Percentiles rank a stretch among this genome's conserved stretches.
Evolutionary conservation across 2,888 invertebrate genomes (phyloP).

Genomic region (Volucella inanis): DNA sequence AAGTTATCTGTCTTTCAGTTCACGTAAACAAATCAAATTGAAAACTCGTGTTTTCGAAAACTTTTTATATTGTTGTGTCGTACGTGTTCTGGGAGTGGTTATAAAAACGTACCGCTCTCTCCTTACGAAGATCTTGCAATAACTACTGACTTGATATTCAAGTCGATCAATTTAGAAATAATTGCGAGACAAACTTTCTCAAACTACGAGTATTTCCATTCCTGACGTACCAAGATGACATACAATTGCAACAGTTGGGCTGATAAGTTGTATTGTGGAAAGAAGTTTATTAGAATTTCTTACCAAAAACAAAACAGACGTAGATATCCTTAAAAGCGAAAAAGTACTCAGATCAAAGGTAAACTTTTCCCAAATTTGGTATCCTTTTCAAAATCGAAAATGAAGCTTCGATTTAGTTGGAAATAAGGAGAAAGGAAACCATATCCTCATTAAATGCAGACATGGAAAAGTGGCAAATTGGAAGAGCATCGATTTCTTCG

Average conservation of each 20-base stretch:
- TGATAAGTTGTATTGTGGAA: slow-evolving; percentile 46
- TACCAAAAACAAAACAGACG: not conserved
- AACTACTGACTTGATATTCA: slow-evolving; percentile 1
- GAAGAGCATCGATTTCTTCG: slow-evolving; percentile 12
- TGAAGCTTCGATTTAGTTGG: not conserved
- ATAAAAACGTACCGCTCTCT: slow-evolving; percentile 9
- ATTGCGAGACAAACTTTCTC: slow-evolving; percentile 28
- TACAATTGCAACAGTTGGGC: slow-evolving; percentile 32
- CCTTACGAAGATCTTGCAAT: not conserved
- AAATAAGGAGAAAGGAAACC: not conserved
- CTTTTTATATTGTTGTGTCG: slow-evolving; percentile 42
- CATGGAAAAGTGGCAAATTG: not conserved
- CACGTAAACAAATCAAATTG: slow-evolving; percentile 32
- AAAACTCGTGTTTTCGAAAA: slow-evolving; percentile 16
- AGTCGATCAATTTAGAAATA: slow-evolving; percentile 37
- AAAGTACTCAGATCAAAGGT: slow-evolving; percentile 3
- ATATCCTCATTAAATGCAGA: slow-evolving; percentile 40
- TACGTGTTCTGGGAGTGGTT: slow-evolving; percentile 35
- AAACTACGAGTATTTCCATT: slow-evolving; percentile 12
- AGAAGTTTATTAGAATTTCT: not conserved
- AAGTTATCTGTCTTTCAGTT: not conserved
- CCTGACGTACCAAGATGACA: slow-evolving; percentile 10
- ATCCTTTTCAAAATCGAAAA: not conserved
- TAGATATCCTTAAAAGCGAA: not conserved
- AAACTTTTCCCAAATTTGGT: not conserved